Evolutionary conservation across 2,797 vertebrate species (phyloP), one percentile per base, ranked within the genome.

Genomic region (Intellagama lesueurii): DNA sequence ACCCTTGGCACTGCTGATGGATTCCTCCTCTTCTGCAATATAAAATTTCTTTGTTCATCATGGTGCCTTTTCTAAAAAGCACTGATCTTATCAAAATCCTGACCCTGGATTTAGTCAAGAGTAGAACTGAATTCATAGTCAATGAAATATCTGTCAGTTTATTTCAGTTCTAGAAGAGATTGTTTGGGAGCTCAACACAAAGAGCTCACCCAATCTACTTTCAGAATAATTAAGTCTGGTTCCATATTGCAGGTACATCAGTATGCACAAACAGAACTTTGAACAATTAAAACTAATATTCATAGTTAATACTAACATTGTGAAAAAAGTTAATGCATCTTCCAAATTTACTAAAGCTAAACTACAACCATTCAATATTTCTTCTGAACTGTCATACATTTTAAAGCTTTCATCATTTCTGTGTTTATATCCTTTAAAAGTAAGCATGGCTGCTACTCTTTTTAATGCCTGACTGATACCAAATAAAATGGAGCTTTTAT

Each of bases 101-200:
- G 52, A 75, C 83, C 66, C 44, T 81, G 35, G 22, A 72, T 78
- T 84, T 73, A 83, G 47, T 84, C 73, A 84, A 56, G 73, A 78
- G 78, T 83, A 88, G 60, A 77, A 69, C 16, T 88, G 35, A 82
- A 88, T 47, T 52, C 69, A 82, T 47, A 84, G 73, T 78, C 32
- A 78, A 78, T 85, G 69, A 89, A 89, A 89, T 32, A 24, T 66
- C 28, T 81, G 83, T 56, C 70, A 64, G 40, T 68, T 83, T 83
- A 83, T 69, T 78, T 83, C 73, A 83, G 22, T 69, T 78, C 32
- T 17, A 77, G 75, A 8, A 30, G 6, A 68, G 64, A 56, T 88
- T 69, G 56, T 78, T 77, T 69, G 60, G 69, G 16, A 84, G 24
- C 9, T 69, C 17, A 84, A 32, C 47, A 35, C 83, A 56, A 75